Conservation (phyloP, 1,140 invertebrate species). For the Pogonus chalceus region DNA sequence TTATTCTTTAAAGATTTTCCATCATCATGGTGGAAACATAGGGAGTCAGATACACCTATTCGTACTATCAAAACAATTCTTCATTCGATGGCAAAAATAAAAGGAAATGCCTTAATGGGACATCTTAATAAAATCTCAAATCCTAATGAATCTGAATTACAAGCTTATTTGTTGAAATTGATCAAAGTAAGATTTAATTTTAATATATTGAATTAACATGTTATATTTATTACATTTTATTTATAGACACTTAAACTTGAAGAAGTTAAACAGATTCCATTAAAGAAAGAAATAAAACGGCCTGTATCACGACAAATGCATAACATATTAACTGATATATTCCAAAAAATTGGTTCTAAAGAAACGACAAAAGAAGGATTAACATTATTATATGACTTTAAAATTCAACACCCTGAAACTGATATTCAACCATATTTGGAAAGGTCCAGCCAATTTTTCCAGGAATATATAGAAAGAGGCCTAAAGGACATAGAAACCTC, state of each 20-base stretch:
- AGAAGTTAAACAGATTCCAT: conserved; percentile 36
- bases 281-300: conserved; percentile 36
- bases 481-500: conserved; percentile 68
- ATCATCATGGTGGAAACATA: conserved; percentile 64
- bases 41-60: conserved; percentile 63
- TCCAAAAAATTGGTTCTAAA: conserved; percentile 84
- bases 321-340: conserved; percentile 79
- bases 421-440: conserved; percentile 84
- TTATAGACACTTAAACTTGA: conserved; percentile 41
- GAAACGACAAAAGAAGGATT: conserved; percentile 82
- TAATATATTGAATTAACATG: conserved; percentile 7
- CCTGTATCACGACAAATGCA: conserved; percentile 62
- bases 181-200: conserved; percentile 48
- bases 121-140: conserved; percentile 72
- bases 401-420: conserved; percentile 80
- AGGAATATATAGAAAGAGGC: conserved; percentile 83
- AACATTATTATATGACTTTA: conserved; percentile 79
- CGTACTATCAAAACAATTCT: conserved; percentile 87
- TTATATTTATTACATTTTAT: conserved; percentile 15
- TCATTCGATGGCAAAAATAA: conserved; percentile 72
- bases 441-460: conserved; percentile 83
- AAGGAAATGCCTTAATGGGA: conserved; percentile 62
- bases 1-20: conserved; percentile 80
- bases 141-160: conserved; percentile 69
- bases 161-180: conserved; percentile 67